phyloP scores from a whole-genome alignment of 1,140 invertebrate genomes.

The Aplysia californica region DNA sequence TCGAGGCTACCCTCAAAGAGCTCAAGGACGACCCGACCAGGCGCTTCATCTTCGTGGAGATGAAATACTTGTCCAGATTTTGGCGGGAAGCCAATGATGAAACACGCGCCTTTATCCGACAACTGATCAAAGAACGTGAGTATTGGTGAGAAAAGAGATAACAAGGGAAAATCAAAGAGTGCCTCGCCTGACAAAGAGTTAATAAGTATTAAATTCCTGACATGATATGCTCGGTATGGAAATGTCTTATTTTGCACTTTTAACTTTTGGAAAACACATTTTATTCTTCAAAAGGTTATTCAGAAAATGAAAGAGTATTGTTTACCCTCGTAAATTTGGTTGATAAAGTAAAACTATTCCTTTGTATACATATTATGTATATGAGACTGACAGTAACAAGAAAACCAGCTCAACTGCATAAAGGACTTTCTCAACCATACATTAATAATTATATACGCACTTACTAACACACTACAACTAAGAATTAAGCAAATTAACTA shows the following conservation, averaged over 20 bases:
- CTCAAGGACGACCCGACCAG: slow-evolving; percentile 76
- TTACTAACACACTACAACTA: too few relatives aligned
- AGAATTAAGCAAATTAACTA: too few relatives aligned
- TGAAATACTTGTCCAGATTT: slow-evolving; percentile 93
- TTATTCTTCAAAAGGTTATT: too few relatives aligned
- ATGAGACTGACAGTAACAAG: neutral
- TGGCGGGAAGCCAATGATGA: slow-evolving; percentile 78
- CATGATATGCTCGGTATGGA: neutral
- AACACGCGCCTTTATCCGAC: slow-evolving; percentile 65
- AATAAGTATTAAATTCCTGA: neutral
- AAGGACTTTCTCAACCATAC: neutral
- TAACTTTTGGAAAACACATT: neutral
- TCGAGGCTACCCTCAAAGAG: slow-evolving; percentile 85
- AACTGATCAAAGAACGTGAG: slow-evolving; percentile 55
- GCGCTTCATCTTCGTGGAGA: slow-evolving; percentile 76
- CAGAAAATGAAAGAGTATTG: too few relatives aligned
- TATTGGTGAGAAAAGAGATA: too few relatives aligned
- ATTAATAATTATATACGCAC: neutral
- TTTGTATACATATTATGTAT: neutral
- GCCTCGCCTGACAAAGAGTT: neutral
- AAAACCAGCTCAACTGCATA: neutral
- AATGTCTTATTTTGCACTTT: neutral
- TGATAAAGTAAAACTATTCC: too few relatives aligned
- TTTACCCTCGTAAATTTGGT: too few relatives aligned
- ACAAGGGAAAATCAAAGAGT: too few relatives aligned